Conservation (phyloP, 2,113 vertebrate genomes). For the Sander lucioperca region DNA sequence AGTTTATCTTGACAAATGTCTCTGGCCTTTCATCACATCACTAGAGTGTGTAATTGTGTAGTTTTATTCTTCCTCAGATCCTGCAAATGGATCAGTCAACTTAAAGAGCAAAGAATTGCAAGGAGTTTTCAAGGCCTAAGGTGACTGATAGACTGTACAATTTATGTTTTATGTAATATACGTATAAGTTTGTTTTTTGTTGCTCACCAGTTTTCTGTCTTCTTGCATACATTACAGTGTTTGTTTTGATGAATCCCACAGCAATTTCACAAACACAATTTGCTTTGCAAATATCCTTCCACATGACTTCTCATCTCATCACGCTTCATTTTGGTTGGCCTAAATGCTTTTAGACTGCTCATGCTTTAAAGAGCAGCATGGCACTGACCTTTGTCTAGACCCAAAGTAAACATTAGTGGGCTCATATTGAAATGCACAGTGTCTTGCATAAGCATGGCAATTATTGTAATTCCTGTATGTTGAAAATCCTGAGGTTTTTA, state of each 20-base stretch:
- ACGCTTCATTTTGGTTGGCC: conserved; percentile 38
- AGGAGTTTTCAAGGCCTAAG: neutral
- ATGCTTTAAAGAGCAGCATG: conserved; percentile 48
- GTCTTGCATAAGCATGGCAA: conserved; percentile 38
- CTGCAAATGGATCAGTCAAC: conserved; percentile 9
- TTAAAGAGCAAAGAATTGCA: neutral
- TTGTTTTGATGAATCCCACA: neutral
- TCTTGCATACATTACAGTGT: neutral
- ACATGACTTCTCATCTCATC: conserved; percentile 42
- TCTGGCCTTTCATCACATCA: conserved; percentile 61
- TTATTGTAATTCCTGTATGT: conserved; percentile 6
- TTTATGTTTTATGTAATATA: neutral
- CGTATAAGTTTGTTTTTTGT: neutral
- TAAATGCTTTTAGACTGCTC: conserved; percentile 54
- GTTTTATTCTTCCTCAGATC: conserved; percentile 3
- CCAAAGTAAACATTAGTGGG: conserved; percentile 33
- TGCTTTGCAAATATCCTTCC: conserved; percentile 36
- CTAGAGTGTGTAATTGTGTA: conserved; percentile 17
- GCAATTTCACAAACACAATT: conserved; percentile 1
- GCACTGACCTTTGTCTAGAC: conserved; percentile 67
- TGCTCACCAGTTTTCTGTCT: neutral
- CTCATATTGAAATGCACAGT: conserved; percentile 54
- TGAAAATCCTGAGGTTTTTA: conserved; percentile 18
- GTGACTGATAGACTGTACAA: neutral
- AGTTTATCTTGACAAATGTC: conserved; percentile 61